Percentiles rank a stretch among this genome's conserved stretches.
phyloP scores from a whole-genome alignment of 2,888 invertebrate genomes.

The Heliconius aoede region DNA sequence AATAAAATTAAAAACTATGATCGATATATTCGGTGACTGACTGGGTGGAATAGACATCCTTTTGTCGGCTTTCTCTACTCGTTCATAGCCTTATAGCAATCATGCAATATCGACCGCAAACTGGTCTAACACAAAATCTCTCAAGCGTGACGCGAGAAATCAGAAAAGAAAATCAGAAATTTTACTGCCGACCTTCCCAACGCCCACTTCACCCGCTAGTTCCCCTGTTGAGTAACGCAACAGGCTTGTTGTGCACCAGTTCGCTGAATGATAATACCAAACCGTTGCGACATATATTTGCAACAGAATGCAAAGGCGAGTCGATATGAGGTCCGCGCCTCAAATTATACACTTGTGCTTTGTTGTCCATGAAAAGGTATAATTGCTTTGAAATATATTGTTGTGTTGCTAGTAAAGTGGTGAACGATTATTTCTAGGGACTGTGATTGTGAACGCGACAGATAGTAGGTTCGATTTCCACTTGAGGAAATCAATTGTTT shows the following conservation, averaged over 20 bases:
- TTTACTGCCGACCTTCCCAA: slow-evolving; percentile 68
- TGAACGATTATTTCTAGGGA: neutral
- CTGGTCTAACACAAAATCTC: slow-evolving; percentile 48
- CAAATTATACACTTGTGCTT: slow-evolving; percentile 70
- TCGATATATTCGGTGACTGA: slow-evolving; percentile 4
- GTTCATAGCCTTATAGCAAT: slow-evolving; percentile 43
- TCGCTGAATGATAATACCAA: slow-evolving; percentile 81
- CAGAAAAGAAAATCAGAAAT: slow-evolving; percentile 62
- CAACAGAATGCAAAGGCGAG: slow-evolving; percentile 73
- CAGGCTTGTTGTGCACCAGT: slow-evolving; percentile 78
- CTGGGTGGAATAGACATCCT: slow-evolving; percentile 17
- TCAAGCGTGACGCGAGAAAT: slow-evolving; percentile 54
- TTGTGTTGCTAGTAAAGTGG: slow-evolving; percentile 23
- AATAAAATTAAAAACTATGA: neutral
- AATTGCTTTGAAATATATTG: slow-evolving; percentile 38
- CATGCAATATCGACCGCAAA: slow-evolving; percentile 48
- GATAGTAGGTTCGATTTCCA: too few species aligned
- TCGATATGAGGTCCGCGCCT: slow-evolving; percentile 77
- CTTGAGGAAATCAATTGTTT: too few species aligned
- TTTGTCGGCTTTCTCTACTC: slow-evolving; percentile 42
- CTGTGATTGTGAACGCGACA: too few species aligned
- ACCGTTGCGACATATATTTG: slow-evolving; percentile 76
- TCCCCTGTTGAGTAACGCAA: slow-evolving; percentile 74
- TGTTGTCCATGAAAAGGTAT: slow-evolving; percentile 54
- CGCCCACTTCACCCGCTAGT: slow-evolving; percentile 71